Evolutionary conservation across 2,888 invertebrate genomes (phyloP).

Genomic region (Heliothis peltigera): DNA sequence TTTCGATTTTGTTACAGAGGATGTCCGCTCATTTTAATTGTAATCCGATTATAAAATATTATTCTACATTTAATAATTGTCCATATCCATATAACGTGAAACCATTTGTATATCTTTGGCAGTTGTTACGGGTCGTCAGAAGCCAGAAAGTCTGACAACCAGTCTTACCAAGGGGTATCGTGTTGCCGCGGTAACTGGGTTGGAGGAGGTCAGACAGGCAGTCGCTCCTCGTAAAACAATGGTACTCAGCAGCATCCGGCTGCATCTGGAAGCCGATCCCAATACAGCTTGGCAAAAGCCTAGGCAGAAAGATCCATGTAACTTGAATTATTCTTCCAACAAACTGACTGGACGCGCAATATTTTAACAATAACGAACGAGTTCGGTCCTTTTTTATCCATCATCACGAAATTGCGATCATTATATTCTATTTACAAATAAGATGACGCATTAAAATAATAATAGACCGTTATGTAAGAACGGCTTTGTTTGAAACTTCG

Average conservation of each 20-base stretch:
- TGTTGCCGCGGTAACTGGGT: too few relatives aligned
- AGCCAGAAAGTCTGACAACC: too few relatives aligned
- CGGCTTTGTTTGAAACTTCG: constrained; percentile 4
- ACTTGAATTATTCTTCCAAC: constrained; percentile 14
- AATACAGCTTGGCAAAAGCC: too few relatives aligned
- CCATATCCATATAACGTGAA: constrained; percentile 39
- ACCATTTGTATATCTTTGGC: too few relatives aligned
- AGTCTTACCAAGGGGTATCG: too few relatives aligned
- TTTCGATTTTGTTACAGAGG: constrained; percentile 48
- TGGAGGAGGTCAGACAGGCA: too few relatives aligned
- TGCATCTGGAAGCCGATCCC: too few relatives aligned
- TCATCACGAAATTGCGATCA: constrained; percentile 12
- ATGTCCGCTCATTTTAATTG: constrained; percentile 60
- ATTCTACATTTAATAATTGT: constrained; percentile 42
- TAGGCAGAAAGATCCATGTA: too few relatives aligned
- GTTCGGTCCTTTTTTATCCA: constrained; percentile 21
- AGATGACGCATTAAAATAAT: constrained; percentile 5
- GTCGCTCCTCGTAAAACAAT: too few relatives aligned
- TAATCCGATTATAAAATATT: constrained; percentile 32
- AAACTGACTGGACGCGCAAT: constrained; percentile 3
- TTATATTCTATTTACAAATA: constrained; percentile 23
- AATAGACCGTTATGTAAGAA: constrained; percentile 9
- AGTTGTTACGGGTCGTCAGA: too few relatives aligned
- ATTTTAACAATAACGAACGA: constrained; percentile 21
- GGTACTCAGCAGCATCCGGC: too few relatives aligned